Percentiles rank a stretch among this genome's conserved stretches.
These are phyloP conservation scores for Metopolophium dirhodum DNA, from an alignment of 1,140 invertebrate species.

Conservation along the genomic window DNA sequence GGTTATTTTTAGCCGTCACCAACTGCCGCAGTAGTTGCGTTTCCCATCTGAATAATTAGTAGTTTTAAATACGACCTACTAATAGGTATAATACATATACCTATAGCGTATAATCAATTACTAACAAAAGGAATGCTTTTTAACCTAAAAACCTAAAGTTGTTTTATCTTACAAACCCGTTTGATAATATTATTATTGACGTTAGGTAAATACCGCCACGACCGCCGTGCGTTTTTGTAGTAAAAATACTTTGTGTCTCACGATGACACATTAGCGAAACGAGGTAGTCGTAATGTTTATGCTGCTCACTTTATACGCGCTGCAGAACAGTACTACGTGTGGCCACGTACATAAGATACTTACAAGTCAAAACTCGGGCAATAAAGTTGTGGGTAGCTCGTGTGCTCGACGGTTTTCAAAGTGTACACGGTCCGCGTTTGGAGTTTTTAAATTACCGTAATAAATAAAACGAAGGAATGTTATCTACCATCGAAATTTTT, in stretches of 20 bases:
- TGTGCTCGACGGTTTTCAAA: background rate
- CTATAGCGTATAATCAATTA: background rate
- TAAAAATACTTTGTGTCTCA: constrained; percentile 1
- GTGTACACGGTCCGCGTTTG: background rate
- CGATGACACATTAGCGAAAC: background rate
- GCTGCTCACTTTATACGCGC: background rate
- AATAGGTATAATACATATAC: background rate
- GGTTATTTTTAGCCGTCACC: background rate
- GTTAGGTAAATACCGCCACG: background rate
- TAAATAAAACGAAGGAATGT: background rate
- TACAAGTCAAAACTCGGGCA: background rate
- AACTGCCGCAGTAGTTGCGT: background rate
- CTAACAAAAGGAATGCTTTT: constrained; percentile 12
- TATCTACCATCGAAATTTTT: background rate
- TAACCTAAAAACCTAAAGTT: background rate
- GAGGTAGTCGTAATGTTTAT: background rate
- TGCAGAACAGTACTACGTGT: background rate
- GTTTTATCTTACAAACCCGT: constrained; percentile 13
- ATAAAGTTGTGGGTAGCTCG: background rate
- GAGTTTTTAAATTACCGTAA: background rate
- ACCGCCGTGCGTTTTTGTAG: background rate
- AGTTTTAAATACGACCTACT: background rate
- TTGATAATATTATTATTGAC: background rate
- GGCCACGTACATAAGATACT: background rate
- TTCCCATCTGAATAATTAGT: background rate